phyloP scores from a whole-genome alignment of 2,797 vertebrate genomes.

The Hippocampus kuda region DNA sequence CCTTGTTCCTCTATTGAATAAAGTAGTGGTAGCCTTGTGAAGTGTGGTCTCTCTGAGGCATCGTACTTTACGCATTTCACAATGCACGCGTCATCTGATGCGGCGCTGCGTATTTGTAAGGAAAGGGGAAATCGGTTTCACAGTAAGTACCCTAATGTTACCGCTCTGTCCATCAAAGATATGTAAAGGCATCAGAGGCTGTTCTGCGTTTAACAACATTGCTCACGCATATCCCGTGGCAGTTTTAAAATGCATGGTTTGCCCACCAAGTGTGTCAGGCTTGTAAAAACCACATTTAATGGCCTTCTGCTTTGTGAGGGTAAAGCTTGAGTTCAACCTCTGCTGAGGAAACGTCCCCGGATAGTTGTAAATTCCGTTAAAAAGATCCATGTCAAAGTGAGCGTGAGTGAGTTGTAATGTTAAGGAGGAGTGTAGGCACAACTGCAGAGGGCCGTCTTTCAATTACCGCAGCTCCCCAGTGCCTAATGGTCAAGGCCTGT shows the following conservation, averaged over 20 bases:
- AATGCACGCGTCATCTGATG: too few species aligned
- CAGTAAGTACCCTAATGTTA: constrained; percentile 9
- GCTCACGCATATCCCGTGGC: constrained; percentile 31
- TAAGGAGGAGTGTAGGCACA: constrained; percentile 52
- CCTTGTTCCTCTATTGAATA: too few species aligned
- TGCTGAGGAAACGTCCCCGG: constrained; percentile 50
- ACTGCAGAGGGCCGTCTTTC: constrained; percentile 56
- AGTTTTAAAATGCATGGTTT: constrained; percentile 43
- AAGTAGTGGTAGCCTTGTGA: too few species aligned
- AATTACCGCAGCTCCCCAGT: constrained; percentile 55
- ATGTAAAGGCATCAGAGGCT: constrained; percentile 21
- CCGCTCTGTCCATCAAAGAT: constrained; percentile 20
- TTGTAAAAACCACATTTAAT: constrained; percentile 49
- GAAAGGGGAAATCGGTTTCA: neutral
- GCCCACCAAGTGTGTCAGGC: constrained; percentile 35
- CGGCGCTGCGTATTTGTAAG: neutral
- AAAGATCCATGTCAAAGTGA: constrained; percentile 61
- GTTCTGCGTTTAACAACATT: constrained; percentile 39
- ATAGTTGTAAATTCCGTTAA: constrained; percentile 67
- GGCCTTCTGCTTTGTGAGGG: constrained; percentile 54
- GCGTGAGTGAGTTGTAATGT: constrained; percentile 62
- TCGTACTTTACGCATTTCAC: too few species aligned
- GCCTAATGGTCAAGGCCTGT: constrained; percentile 59
- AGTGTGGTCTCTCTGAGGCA: too few species aligned
- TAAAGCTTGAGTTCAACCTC: constrained; percentile 51